Evolutionary conservation across 2,797 vertebrate genomes (phyloP).

Genomic region (Diglossa cyanea): DNA sequence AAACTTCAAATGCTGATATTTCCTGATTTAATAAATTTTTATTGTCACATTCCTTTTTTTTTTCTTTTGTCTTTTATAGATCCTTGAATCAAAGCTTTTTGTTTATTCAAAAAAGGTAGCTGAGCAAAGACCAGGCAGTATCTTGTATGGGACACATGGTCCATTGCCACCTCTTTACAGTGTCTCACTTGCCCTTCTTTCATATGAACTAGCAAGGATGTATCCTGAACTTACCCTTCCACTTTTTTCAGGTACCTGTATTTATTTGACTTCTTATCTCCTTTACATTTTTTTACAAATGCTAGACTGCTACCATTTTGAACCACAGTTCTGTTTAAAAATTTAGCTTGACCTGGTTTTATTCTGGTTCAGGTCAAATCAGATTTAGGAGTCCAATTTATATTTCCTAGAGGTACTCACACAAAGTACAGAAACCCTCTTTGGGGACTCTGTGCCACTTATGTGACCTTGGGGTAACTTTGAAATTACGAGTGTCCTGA

Average conservation of each 20-base stretch:
- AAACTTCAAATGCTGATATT: background rate
- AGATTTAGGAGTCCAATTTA: background rate
- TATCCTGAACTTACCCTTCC: conserved; percentile 97
- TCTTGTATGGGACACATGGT: conserved; percentile 93
- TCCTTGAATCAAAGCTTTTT: conserved; percentile 93
- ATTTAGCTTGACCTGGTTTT: background rate
- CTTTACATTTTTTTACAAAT: background rate
- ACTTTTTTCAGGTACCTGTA: conserved; percentile 89
- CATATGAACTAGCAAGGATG: conserved; percentile 94
- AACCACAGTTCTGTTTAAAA: background rate
- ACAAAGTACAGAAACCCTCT: background rate
- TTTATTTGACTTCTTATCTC: background rate
- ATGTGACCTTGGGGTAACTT: background rate
- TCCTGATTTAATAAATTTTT: background rate
- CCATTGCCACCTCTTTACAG: conserved; percentile 94
- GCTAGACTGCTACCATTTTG: background rate
- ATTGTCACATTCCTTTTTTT: background rate
- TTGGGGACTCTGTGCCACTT: background rate
- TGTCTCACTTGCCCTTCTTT: conserved; percentile 89
- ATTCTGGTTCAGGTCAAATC: background rate
- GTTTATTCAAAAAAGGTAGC: conserved; percentile 94
- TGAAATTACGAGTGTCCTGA: background rate
- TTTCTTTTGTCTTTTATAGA: conserved; percentile 71
- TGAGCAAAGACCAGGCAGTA: conserved; percentile 92
- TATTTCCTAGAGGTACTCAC: background rate